Base-by-base conservation (phyloP, 2,113 vertebrate species). In the Osmerus mordax region DNA sequence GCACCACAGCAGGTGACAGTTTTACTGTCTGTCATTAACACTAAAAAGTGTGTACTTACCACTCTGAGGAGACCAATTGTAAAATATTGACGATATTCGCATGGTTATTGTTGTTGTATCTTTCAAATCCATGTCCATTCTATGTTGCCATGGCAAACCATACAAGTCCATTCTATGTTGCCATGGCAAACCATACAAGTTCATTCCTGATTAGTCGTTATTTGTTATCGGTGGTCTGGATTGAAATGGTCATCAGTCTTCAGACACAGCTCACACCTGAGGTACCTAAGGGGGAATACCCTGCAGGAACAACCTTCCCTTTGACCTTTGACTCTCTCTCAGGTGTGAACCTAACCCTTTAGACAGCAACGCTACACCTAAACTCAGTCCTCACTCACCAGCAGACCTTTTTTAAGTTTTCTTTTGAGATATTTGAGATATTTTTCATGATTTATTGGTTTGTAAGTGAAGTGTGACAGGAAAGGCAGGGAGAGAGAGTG, bases 211-310 rank as follows among this genome's bases (percentile, higher is more conserved):
- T 56, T 18, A 15, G 54, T 56, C 54, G 18, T 55, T 7, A 36
- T 36, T 36, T 11, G 41, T 47, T 47, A 41, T 41, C 36, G 7
- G 41, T 9, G 41, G 41, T 1, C 9, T 47, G 41, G 9, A 32
- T 29, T 36, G 25, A 29, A 63, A 16, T 29, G 16, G 28, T 28
- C 29, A 18, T 32, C 18, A 15, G 15, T 36, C 28, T 28, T 16
- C 18, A 4, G 7, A 25, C 21, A 13, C 11, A 53, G 18, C 32
- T 9, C 16, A 55, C 47, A 67, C 63, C 74, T 67, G 64, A 6
- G 47, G 36, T 55, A 67, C 65, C 25, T 13, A 55, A 71, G 56
- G 36, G 55, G 28, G 25, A 72, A 47, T 65, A n/a, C 68, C 74
- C 61, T 19, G 6, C 52, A 8, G 41, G 16, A 14, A 11, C 29